Conservation (phyloP, 2,797 vertebrate genomes). For the Hydrocynus forskahlii region DNA sequence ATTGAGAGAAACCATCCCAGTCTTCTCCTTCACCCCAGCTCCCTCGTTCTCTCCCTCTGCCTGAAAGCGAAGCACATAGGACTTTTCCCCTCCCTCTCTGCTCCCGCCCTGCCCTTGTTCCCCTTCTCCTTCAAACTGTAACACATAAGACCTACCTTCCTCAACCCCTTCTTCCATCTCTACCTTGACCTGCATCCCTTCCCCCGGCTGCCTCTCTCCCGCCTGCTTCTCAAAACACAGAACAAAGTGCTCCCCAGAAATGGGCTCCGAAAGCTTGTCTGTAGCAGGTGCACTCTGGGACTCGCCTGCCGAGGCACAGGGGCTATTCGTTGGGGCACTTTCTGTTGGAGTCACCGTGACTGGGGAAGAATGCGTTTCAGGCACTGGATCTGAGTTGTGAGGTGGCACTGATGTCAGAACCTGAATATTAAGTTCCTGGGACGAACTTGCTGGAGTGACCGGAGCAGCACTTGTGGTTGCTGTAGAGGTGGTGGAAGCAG, state of each 20-base stretch:
- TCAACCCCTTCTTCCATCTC: constrained; percentile 55
- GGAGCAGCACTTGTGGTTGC: constrained; percentile 30
- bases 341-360: constrained; percentile 34
- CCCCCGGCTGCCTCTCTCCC: constrained; percentile 64
- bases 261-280: constrained; percentile 57
- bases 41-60: constrained; percentile 68
- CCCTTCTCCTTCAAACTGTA: constrained; percentile 73
- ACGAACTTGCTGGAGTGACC: constrained; percentile 12
- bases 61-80: constrained; percentile 77
- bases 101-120: constrained; percentile 62
- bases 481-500: constrained; percentile 24
- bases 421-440: constrained; percentile 28
- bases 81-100: constrained; percentile 67
- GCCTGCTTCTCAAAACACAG: constrained; percentile 76
- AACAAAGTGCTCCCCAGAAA: constrained; percentile 75
- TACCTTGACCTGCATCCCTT: constrained; percentile 65
- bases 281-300: constrained; percentile 47
- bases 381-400: constrained; percentile 46
- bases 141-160: constrained; percentile 72
- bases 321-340: constrained; percentile 32
- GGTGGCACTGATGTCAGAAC: constrained; percentile 46
- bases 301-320: constrained; percentile 45
- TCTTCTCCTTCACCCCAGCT: constrained; percentile 66
- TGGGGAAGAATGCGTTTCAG: constrained; percentile 53
- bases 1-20: constrained; percentile 75